A percentile compares a stretch with the other conserved stretches of the same genome.
Evolutionary conservation across 2,113 vertebrate species (phyloP).

Genomic region (Malurus cyaneus): DNA sequence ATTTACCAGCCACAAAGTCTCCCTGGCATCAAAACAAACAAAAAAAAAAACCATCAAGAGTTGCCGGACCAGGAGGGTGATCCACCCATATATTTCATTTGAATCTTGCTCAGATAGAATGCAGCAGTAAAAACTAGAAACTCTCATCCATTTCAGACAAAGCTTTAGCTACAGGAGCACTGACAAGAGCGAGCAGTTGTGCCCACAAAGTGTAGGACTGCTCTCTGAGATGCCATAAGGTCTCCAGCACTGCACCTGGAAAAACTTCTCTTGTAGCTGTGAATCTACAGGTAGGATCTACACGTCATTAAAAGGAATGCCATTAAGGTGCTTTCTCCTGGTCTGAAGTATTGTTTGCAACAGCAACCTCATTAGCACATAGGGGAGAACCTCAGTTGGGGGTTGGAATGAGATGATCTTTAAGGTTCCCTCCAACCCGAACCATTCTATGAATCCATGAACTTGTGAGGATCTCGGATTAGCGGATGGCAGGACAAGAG

Average conservation of each 20-base stretch:
- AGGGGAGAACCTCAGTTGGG: background rate
- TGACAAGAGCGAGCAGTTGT: background rate
- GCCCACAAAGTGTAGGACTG: background rate
- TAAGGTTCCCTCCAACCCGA: background rate
- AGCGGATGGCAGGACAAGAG: background rate
- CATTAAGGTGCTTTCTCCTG: background rate
- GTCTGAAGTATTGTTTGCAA: background rate
- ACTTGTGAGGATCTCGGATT: background rate
- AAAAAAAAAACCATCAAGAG: background rate
- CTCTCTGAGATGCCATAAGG: background rate
- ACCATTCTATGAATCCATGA: background rate
- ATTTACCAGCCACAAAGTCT: constrained; percentile 91
- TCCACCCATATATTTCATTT: background rate
- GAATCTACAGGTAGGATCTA: background rate
- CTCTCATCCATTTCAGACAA: background rate
- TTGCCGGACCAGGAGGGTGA: background rate
- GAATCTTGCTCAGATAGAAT: background rate
- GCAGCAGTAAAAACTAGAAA: background rate
- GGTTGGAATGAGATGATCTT: background rate
- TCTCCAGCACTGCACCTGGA: background rate
- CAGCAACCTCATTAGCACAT: background rate
- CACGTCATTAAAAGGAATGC: background rate
- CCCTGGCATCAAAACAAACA: constrained; percentile 75
- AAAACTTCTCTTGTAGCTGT: background rate
- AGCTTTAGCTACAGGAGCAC: background rate